phyloP scores from a whole-genome alignment of 2,113 vertebrate species.

The Poecile atricapillus region DNA sequence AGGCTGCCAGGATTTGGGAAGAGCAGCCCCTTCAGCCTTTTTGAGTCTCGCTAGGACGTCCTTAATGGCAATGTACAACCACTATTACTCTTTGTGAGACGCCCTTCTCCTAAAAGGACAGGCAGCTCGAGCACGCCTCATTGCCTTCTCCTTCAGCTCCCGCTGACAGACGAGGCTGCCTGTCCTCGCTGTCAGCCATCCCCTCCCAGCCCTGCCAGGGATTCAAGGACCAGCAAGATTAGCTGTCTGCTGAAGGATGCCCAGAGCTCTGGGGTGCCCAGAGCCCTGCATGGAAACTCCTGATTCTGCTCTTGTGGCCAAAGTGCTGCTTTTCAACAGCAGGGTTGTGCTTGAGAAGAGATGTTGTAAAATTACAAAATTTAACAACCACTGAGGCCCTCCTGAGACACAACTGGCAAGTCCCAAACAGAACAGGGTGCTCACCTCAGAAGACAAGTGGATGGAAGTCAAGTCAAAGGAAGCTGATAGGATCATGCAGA shows the following conservation, averaged over 20 bases:
- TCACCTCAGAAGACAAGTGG: background rate
- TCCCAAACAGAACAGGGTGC: background rate
- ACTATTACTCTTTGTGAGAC: background rate
- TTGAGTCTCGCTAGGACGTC: background rate
- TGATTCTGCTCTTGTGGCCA: background rate
- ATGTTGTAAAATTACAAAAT: background rate
- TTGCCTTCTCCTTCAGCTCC: background rate
- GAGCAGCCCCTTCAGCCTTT: background rate
- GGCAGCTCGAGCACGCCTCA: background rate
- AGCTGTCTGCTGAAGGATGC: background rate
- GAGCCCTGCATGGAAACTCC: fast-evolving
- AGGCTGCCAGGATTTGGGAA: background rate
- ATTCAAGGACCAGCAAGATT: background rate
- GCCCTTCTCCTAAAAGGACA: background rate
- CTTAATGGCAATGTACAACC: background rate
- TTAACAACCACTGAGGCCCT: background rate
- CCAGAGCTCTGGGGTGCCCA: background rate
- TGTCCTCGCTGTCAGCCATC: background rate
- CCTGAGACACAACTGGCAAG: background rate
- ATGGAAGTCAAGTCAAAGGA: background rate
- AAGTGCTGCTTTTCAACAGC: background rate
- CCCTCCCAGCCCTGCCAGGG: background rate
- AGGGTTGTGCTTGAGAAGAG: background rate
- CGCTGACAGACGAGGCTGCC: background rate
- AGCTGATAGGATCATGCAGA: background rate